Base-by-base conservation (phyloP, 92 coral and sea anemone genomes). In the Palythoa grandiflora region DNA sequence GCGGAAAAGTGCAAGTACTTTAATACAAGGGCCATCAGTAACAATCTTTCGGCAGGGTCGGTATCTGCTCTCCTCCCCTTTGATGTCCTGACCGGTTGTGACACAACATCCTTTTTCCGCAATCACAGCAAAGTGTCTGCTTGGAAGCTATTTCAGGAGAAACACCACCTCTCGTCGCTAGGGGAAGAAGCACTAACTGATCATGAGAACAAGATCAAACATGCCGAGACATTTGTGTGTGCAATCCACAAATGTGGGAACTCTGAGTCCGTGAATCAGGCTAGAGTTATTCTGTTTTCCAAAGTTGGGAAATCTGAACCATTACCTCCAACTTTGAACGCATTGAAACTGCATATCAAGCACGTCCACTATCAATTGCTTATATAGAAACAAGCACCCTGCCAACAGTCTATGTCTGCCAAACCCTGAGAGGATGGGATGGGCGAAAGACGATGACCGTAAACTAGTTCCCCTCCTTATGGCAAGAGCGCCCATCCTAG, bases 401-500 rank as follows among this genome's bases (percentile, higher is more conserved):
- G 87, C 66, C 54, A 38, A 59, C 37, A 72, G 55, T 57, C 87
- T 37, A 19, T 6, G 8, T n/a, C 73, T 72, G 38, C 91, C 80
- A 4, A 40, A 78, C 65, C 86, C 68, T 47, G 86, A 47, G 71
- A 59, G 51, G 60, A 84, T 84, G 83, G 85, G 88, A 53, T 89
- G 92, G 89, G 57, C 37, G 57, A 87, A 36, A 68, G 44, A 70
- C 79, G 68, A 52, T 53, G 88, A 77, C 68, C 78, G 76, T 71
- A 86, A 87, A 76, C 89, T 90, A 35, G 55, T 15, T 28, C 83
- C 90, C 13, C 88, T 75, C 21, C 90, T 88, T 66, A 88, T 88
- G 96, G 84, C 93, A 63, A 68, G 35, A 80, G 92, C 65, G 3
- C 93, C 92, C 50, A 90, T 93, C 37, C 92, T 84, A 36, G 61